Evolutionary conservation across 37 sponge, comb jelly and placozoan genomes (phyloP).

Genomic region (Cliona cf. orientalis): DNA sequence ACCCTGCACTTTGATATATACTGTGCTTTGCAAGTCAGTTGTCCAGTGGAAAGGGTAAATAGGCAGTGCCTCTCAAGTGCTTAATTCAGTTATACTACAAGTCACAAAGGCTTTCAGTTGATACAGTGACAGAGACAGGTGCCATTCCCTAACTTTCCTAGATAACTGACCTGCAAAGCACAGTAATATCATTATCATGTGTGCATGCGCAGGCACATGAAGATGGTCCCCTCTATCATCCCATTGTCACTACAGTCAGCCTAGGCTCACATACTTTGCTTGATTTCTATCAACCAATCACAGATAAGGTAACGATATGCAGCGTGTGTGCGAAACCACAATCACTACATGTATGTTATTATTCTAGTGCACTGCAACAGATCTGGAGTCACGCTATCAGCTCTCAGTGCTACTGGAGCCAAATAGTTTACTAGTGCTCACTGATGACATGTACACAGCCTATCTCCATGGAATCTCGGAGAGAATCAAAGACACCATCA

Average conservation of each 20-base stretch:
- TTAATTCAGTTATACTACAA: no score
- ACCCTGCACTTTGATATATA: no score
- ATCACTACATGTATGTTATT: not conserved
- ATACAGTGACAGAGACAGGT: no score
- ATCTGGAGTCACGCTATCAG: slow-evolving; percentile 59
- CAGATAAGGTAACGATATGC: not conserved
- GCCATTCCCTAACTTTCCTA: no score
- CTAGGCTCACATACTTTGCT: slow-evolving; percentile 88
- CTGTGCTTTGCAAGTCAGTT: no score
- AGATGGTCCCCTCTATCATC: slow-evolving; percentile 96
- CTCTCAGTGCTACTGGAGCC: slow-evolving; percentile 93
- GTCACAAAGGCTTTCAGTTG: no score
- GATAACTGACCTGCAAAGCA: no score
- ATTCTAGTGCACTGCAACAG: no score
- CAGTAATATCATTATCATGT: not conserved
- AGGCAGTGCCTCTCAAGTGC: no score
- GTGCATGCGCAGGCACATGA: slow-evolving; percentile 79
- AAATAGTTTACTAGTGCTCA: slow-evolving; percentile 85
- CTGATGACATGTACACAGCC: slow-evolving; percentile 83
- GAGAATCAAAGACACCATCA: slow-evolving; percentile 49
- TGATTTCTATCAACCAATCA: slow-evolving; percentile 80
- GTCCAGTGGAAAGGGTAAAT: no score
- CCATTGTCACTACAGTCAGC: slow-evolving; percentile 90
- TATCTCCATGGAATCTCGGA: slow-evolving; percentile 87
- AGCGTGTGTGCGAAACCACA: not conserved